Percentiles rank a stretch among this genome's conserved stretches.
Conservation (phyloP, 1,140 invertebrate species). For the Diachasmimorpha longicaudata region DNA sequence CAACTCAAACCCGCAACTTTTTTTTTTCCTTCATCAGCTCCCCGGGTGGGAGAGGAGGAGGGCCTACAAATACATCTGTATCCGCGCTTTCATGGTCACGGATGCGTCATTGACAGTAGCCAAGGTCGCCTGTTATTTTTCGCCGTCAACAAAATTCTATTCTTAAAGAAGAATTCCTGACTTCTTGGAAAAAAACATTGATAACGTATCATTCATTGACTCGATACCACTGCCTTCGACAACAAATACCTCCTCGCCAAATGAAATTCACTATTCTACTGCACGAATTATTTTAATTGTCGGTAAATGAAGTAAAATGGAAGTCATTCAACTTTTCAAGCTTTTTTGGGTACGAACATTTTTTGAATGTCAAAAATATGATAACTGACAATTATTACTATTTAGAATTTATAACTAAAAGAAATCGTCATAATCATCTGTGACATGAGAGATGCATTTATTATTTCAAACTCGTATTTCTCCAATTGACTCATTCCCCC, state of each 20-base stretch:
- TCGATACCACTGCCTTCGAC: not conserved
- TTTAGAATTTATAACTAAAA: too few relatives aligned
- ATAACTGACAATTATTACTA: too few relatives aligned
- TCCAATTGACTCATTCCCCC: too few relatives aligned
- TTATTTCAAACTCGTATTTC: too few relatives aligned
- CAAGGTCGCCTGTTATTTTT: slow-evolving; percentile 6
- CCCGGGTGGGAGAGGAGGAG: not conserved
- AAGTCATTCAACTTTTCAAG: not conserved
- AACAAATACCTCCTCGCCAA: not conserved
- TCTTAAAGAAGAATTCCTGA: not conserved
- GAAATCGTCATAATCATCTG: too few relatives aligned
- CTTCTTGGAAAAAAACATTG: not conserved
- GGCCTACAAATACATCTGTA: not conserved
- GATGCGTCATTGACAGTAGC: not conserved
- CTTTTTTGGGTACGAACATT: too few relatives aligned
- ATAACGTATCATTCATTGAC: not conserved
- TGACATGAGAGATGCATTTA: too few relatives aligned
- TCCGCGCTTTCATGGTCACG: slow-evolving; percentile 9
- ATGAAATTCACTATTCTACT: too few relatives aligned
- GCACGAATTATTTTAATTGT: too few relatives aligned
- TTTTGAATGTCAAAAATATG: too few relatives aligned
- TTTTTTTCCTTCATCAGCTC: not conserved
- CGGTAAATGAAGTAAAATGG: not conserved
- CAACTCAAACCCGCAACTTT: not conserved
- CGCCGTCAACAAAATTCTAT: not conserved